Conservation (phyloP, 1,140 invertebrate genomes). For the Babylonia areolata region DNA sequence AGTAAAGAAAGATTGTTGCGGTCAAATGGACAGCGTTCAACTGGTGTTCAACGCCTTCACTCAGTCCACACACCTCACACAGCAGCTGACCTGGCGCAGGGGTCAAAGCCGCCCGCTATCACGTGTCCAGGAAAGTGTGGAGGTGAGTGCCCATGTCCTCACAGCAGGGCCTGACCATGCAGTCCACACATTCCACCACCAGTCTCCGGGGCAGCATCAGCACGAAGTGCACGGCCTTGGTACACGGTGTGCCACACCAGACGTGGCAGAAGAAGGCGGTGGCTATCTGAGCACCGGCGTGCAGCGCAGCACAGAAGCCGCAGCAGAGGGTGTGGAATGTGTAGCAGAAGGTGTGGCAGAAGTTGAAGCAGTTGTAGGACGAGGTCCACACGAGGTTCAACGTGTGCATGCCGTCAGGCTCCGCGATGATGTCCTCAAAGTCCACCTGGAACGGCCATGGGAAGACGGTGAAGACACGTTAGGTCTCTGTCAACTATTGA, state of each 20-base stretch:
- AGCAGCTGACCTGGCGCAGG: too few species aligned
- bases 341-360: background rate
- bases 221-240: background rate
- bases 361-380: background rate
- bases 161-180: background rate
- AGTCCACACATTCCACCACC: background rate
- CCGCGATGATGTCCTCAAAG: background rate
- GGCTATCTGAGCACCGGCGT: background rate
- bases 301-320: background rate
- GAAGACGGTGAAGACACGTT: too few species aligned
- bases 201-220: background rate
- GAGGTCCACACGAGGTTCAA: background rate
- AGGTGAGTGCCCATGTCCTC: background rate
- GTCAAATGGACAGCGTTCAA: too few species aligned
- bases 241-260: background rate
- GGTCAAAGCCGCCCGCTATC: too few species aligned
- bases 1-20: too few species aligned
- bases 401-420: background rate
- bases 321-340: background rate
- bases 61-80: too few species aligned
- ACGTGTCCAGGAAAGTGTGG: too few species aligned
- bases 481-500: too few species aligned
- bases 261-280: slow-evolving; percentile 1
- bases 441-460: background rate
- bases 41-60: too few species aligned